Base-by-base conservation (phyloP, 2,113 vertebrate genomes). In the Onychostruthus taczanowskii region DNA sequence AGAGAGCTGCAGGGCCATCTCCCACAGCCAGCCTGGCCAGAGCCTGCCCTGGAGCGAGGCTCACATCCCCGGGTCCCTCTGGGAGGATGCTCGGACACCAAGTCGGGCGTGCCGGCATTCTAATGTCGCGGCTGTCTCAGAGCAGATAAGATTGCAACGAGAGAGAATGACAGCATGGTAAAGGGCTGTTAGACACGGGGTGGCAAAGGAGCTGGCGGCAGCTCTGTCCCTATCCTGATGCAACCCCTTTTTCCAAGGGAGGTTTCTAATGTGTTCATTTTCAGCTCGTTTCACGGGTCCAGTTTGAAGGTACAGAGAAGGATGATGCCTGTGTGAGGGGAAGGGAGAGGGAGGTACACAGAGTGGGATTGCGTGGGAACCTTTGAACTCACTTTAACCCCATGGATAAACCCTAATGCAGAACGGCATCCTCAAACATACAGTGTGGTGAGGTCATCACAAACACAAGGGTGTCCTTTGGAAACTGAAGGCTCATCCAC, bases 11-110 rank as follows among this genome's bases (percentile, higher is more conserved):
- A 18, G 84, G 46, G 41, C 35, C 37, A 8, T 33, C 49, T 44
- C 16, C 14, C 55, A 4, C 13, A 1, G 1, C 13, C 70, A 44
- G 7, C 58, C 58, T 27, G 8, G 16, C 30, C 31, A 11, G 37
- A 41, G 31, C 43, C 26, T 50, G 26, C 11, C 33, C 33, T 55
- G 73, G 35, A 46, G 59, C 4, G 33, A 11, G 17, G 39, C 18
- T 66, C 24, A 0, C 49, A 35, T 35, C 37, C 0, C 31, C 8
- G 0, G 2, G 5, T 47, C 24, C 30, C 33, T 74, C 75, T 2
- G 24, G 23, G 69, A 41, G 28, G 83, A 63, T 55, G 62, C 56
- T 82, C 10, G 0, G 39, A 24, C n/a, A 24, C 22, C n/a, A 33
- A 15, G 28, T 11, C 3, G 7, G 24, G 58, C 19, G 1, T 27